A percentile compares a stretch with the other conserved stretches of the same genome.
phyloP scores from a whole-genome alignment of 2,888 invertebrate genomes.

The Drosophila hawaiiensis region DNA sequence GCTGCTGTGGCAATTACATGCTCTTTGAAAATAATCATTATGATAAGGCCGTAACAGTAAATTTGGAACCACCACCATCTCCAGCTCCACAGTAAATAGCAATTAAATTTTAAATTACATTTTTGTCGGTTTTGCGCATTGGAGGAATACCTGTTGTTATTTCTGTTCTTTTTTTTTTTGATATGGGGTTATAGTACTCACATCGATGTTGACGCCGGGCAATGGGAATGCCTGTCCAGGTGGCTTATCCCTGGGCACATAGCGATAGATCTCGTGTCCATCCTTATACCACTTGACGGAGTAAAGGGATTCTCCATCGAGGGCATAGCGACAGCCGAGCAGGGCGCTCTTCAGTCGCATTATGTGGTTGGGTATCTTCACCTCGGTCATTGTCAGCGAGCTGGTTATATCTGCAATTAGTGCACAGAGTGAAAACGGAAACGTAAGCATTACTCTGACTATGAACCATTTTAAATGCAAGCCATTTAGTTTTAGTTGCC shows the following conservation, averaged over 20 bases:
- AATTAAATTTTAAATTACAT: slow-evolving; percentile 80
- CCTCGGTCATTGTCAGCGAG: slow-evolving; percentile 90
- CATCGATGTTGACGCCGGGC: slow-evolving; percentile 94
- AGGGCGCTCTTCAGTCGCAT: slow-evolving; percentile 91
- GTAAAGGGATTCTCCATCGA: slow-evolving; percentile 93
- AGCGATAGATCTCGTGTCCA: slow-evolving; percentile 95
- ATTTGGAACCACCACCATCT: slow-evolving; percentile 38
- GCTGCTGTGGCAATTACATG: slow-evolving; percentile 69
- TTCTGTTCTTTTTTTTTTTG: neutral
- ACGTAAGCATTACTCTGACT: slow-evolving; percentile 17
- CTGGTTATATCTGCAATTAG: slow-evolving; percentile 86
- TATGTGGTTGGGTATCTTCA: slow-evolving; percentile 93
- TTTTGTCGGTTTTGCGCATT: slow-evolving; percentile 20
- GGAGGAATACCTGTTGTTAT: slow-evolving; percentile 55
- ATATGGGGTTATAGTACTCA: slow-evolving; percentile 86
- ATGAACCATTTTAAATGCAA: slow-evolving; percentile 48
- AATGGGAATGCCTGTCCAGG: slow-evolving; percentile 92
- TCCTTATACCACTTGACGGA: slow-evolving; percentile 97
- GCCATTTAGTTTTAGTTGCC: slow-evolving; percentile 51
- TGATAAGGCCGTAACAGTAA: slow-evolving; percentile 73
- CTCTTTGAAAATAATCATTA: slow-evolving; percentile 78
- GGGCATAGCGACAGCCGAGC: slow-evolving; percentile 93
- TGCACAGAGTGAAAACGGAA: slow-evolving; percentile 23
- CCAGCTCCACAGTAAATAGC: slow-evolving; percentile 58
- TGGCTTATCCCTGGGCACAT: slow-evolving; percentile 92